Conservation (phyloP, 2,888 invertebrate species). For the Callyntrura sp. region DNA sequence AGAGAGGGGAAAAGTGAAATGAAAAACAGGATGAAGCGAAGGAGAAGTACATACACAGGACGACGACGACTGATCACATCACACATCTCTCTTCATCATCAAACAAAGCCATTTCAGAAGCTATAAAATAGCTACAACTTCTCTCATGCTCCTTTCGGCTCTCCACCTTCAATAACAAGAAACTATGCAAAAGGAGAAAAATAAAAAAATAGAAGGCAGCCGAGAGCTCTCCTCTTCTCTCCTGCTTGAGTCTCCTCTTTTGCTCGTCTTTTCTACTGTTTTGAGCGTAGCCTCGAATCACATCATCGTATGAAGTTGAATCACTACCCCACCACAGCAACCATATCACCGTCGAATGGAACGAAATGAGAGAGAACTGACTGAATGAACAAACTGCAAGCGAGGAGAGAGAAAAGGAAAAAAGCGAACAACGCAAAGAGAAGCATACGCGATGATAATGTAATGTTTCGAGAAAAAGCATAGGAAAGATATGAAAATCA, state of each 20-base stretch:
- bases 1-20: background rate
- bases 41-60: background rate
- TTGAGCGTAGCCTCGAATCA: too few species aligned
- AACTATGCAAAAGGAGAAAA: background rate
- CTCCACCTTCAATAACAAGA: background rate
- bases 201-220: background rate
- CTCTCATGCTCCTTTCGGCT: too few species aligned
- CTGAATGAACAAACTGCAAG: background rate
- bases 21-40: background rate
- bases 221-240: background rate
- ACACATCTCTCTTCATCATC: background rate
- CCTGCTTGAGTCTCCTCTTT: too few species aligned
- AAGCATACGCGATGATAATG: background rate
- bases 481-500: slow-evolving; percentile 73
- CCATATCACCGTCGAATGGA: background rate
- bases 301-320: background rate
- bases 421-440: background rate
- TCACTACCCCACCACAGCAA: background rate
- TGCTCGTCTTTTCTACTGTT: too few species aligned
- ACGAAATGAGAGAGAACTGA: background rate
- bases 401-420: background rate
- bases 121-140: background rate
- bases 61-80: background rate
- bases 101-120: slow-evolving; percentile 8
- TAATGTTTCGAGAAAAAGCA: slow-evolving; percentile 70